Evolutionary conservation across 2,797 vertebrate species (phyloP), one percentile per base, ranked within the genome.

Genomic region (Falco novaeseelandiae): DNA sequence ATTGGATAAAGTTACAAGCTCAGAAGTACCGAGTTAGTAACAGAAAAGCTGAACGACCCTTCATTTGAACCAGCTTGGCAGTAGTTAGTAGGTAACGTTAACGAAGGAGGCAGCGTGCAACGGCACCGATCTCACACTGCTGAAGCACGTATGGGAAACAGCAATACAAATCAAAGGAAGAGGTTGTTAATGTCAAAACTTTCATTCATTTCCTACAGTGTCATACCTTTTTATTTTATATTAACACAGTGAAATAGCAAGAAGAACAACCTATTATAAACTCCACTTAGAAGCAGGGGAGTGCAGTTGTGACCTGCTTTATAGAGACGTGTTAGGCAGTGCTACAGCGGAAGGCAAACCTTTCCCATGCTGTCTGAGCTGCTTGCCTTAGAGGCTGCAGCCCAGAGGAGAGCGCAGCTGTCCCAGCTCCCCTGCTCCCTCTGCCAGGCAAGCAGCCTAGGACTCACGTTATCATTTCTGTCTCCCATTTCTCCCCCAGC

Each of bases 91-190:
- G 94, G 76, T 38, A 76, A 29, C 78, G 8, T 57, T 94, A 91
- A 96, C 38, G 84, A 92, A 94, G 93, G 94, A 90, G 96, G 95
- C 83, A 87, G 86, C 30, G 8, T 96, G 80, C 77, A 62, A 57
- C 18, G 20, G 58, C 61, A 92, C 30, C 77, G 59, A 74, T 89
- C 88, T 97, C 62, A 36, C 87, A 63, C 79, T 74, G 85, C 78
- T 87, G 48, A 90, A 81, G 71, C 73, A 4, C 49, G 42, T 82
- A 14, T 71, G 78, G 93, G 96, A 95, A 96, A 93, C 90, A 93
- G 87, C 82, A 95, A 66, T 93, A 77, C 78, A 95, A 93, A 96
- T 94, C 81, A 94, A 93, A 96, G 83, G 85, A 67, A 74, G 57
- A 65, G 84, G 82, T 86, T 85, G 67, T 74, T 89, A 71, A 71